phyloP scores from a whole-genome alignment of 2,113 vertebrate species.

The Diadophis punctatus region DNA sequence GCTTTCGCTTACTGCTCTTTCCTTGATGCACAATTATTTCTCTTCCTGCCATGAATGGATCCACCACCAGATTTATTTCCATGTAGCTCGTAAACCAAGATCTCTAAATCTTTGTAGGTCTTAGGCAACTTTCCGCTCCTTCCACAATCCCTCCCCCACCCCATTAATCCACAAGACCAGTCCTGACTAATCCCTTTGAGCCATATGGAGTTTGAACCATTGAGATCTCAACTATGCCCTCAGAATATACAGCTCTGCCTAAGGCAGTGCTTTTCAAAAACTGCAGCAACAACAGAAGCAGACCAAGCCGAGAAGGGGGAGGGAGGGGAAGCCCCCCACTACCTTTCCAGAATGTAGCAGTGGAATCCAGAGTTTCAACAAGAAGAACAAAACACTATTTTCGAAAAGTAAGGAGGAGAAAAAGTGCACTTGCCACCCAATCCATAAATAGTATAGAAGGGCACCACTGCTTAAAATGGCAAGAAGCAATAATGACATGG shows the following conservation, averaged over 20 bases:
- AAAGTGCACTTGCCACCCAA: background rate
- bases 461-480: background rate
- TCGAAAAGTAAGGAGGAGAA: background rate
- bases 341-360: background rate
- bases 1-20: background rate
- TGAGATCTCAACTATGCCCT: constrained; percentile 45
- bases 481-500: background rate
- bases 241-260: background rate
- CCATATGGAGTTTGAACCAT: constrained; percentile 57
- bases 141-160: constrained; percentile 14
- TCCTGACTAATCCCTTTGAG: constrained; percentile 60
- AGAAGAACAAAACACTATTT: background rate
- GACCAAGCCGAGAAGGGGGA: background rate
- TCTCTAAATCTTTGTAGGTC: background rate
- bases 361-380: background rate
- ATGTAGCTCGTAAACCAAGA: background rate
- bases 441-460: background rate
- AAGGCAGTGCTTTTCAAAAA: constrained; percentile 11
- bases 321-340: background rate
- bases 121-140: constrained; percentile 57
- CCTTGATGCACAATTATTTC: background rate
- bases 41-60: background rate
- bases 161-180: constrained; percentile 47
- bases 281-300: background rate
- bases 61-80: background rate